Percentiles rank a stretch among this genome's conserved stretches.
These are phyloP conservation scores for Heterochromis multidens DNA, from an alignment of 2,113 vertebrate species.

Conservation along the genomic window DNA sequence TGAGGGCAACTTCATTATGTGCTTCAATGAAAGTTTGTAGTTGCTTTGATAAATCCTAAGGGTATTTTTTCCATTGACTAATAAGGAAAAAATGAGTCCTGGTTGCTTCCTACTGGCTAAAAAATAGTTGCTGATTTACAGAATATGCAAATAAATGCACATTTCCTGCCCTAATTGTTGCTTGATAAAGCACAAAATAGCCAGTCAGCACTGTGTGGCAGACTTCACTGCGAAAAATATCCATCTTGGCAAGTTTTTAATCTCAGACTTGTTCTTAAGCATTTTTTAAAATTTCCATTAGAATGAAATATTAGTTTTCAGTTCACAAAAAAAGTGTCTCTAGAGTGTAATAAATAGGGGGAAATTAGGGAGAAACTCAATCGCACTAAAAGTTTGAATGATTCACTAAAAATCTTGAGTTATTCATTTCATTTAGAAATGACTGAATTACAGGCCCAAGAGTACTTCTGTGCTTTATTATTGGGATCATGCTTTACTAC, in stretches of 20 bases:
- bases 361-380: not conserved
- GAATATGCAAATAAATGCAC: constrained; percentile 56
- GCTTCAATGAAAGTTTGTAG: not conserved
- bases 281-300: not conserved
- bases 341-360: not conserved
- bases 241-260: not conserved
- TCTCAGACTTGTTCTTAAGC: not conserved
- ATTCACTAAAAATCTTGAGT: not conserved
- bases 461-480: not conserved
- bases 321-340: not conserved
- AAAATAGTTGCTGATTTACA: constrained; percentile 31
- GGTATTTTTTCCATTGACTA: not conserved
- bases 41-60: not conserved
- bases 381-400: not conserved
- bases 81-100: not conserved
- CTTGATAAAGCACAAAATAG: constrained; percentile 27
- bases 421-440: not conserved
- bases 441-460: not conserved
- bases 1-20: not conserved
- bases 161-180: constrained; percentile 27
- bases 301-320: not conserved
- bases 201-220: constrained; percentile 29
- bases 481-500: not conserved
- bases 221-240: not conserved
- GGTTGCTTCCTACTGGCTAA: not conserved